Base-by-base conservation (phyloP, 2,797 vertebrate species). In the Natrix natrix region DNA sequence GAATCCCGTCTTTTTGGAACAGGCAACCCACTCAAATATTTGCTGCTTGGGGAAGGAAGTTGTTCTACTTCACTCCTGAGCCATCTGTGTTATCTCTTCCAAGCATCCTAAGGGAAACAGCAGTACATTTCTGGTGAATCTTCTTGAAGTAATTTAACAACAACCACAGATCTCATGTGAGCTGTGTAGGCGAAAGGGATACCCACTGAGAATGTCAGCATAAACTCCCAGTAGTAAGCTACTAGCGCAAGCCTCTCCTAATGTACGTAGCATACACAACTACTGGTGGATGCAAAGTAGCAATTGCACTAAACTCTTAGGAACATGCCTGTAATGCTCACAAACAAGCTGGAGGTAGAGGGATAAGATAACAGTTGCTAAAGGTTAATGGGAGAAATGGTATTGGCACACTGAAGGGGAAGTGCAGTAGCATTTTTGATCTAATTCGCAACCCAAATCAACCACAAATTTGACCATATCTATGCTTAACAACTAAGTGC, bases 61-160 rank as follows among this genome's bases (percentile, higher is more conserved):
- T 69, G 8, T 43, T 74, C 0, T n/a, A 57, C 17, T 57, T 20
- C 54, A 28, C 88, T 74, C 61, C 24, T 43, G 16, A 56, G 16
- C 61, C n/a, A 92, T 92, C 61, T 88, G 91, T 88, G 8, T 74
- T 88, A n/a, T 88, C 61, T 88, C n/a, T 88, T 74, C 69, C 91
- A 88, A 22, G 32, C 22, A 88, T 56, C 91, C 37, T 66, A 43
- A 32, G 86, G 60, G 91, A 91, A 88, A 69, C 61, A 92, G 28
- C n/a, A 92, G 56, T 56, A 57, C 20, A 69, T 2, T 20, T 24
- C 24, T 88, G 54, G 4, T 57, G 54, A 88, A 57, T 48, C 32
- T 74, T n/a, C 54, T 24, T 74, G 55, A 52, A 92, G 37, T 74
- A 74, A 78, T 57, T 57, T 88, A 74, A 88, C 54, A 92, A 92